Percentiles rank a stretch among this genome's conserved stretches.
phyloP scores from a whole-genome alignment of 2,797 vertebrate genomes.

The Lepus townsendii region DNA sequence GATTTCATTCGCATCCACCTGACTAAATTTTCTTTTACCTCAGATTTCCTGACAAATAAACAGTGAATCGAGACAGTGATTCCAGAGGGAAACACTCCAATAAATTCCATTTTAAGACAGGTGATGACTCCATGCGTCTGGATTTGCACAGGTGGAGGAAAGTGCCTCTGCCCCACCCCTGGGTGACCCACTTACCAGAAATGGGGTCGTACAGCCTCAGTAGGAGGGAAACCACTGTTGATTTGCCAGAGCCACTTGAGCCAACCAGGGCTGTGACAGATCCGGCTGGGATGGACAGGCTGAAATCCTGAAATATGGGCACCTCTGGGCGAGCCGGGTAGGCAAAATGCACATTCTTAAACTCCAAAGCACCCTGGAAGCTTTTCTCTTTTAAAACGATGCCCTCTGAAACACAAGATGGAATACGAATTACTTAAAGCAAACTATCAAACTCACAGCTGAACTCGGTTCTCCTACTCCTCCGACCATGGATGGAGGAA shows the following conservation, averaged over 20 bases:
- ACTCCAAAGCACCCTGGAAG: constrained; percentile 94
- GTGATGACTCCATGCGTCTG: background rate
- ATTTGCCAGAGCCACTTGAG: constrained; percentile 97
- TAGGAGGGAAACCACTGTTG: constrained; percentile 95
- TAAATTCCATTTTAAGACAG: background rate
- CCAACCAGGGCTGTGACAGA: constrained; percentile 97
- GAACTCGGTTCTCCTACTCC: background rate
- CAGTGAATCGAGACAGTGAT: background rate
- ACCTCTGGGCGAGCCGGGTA: constrained; percentile 95
- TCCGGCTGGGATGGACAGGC: constrained; percentile 94
- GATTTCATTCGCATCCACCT: background rate
- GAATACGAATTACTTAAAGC: background rate
- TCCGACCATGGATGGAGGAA: background rate
- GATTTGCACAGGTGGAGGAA: background rate
- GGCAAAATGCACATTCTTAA: constrained; percentile 92
- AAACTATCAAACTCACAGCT: background rate
- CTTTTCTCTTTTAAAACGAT: constrained; percentile 88
- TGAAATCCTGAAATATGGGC: constrained; percentile 94
- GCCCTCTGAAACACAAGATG: constrained; percentile 91
- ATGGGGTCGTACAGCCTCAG: constrained; percentile 94
- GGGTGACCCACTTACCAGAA: constrained; percentile 87
- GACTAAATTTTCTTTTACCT: background rate
- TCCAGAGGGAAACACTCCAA: background rate
- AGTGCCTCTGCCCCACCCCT: background rate
- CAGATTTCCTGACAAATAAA: no score